A percentile compares a stretch with the other conserved stretches of the same genome.
Conservation (phyloP, 2,113 vertebrate genomes). For the Azemiops feae region DNA sequence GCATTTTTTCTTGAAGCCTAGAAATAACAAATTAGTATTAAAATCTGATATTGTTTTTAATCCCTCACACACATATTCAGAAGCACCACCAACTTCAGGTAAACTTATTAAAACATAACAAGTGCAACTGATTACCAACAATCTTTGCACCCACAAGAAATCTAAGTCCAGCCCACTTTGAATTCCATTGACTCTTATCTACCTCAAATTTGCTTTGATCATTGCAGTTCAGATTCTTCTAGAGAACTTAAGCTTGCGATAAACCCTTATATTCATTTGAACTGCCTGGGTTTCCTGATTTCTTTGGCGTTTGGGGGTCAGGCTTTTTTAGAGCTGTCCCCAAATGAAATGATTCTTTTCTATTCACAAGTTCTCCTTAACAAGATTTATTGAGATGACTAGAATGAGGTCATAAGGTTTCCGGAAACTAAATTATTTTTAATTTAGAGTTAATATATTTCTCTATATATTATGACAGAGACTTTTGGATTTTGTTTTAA, state of each 20-base stretch:
- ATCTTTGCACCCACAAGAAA: neutral
- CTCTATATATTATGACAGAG: neutral
- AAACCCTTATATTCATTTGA: neutral
- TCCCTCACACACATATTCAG: neutral
- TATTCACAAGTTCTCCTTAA: neutral
- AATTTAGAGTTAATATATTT: neutral
- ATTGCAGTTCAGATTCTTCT: neutral
- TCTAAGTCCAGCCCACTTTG: neutral
- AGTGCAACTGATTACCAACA: neutral
- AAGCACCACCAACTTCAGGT: neutral
- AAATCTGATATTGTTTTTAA: constrained; percentile 3
- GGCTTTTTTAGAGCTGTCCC: neutral
- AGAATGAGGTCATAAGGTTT: neutral
- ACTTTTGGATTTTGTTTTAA: neutral
- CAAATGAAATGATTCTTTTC: neutral
- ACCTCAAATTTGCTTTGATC: neutral
- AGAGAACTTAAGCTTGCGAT: neutral
- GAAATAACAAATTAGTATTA: constrained; percentile 56
- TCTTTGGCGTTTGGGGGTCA: neutral
- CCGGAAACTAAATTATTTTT: neutral
- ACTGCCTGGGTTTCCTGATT: neutral
- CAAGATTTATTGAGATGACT: neutral
- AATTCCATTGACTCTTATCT: neutral
- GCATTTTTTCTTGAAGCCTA: constrained; percentile 85
- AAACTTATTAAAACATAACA: neutral